phyloP scores from a whole-genome alignment of 2,797 vertebrate genomes.

The Poeciliopsis gracilis region DNA sequence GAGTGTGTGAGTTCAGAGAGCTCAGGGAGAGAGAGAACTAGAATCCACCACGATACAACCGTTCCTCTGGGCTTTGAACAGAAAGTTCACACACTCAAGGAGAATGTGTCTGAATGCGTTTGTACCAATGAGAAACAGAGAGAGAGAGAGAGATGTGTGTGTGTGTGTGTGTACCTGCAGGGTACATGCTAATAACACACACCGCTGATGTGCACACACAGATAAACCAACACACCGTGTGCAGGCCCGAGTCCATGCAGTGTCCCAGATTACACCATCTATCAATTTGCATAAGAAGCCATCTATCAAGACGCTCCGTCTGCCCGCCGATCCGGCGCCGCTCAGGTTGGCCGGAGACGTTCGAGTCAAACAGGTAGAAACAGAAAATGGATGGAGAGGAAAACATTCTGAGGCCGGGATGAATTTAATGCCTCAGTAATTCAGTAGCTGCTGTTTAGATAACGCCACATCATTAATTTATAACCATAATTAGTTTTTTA shows the following conservation, averaged over 20 bases:
- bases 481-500: neutral
- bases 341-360: neutral
- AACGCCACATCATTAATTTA: neutral
- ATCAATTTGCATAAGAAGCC: constrained; percentile 12
- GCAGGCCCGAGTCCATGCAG: constrained; percentile 47
- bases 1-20: constrained; percentile 57
- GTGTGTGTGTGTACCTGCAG: constrained; percentile 53
- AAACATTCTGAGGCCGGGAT: neutral
- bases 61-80: constrained; percentile 58
- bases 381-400: neutral
- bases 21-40: constrained; percentile 53
- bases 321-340: neutral
- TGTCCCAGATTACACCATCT: constrained; percentile 56
- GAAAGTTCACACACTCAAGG: constrained; percentile 61
- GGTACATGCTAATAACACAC: constrained; percentile 65
- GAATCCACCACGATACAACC: constrained; percentile 53
- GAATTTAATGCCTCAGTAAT: constrained; percentile 16
- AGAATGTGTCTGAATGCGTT: constrained; percentile 50
- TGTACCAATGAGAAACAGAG: constrained; percentile 30
- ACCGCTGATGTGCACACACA: constrained; percentile 52
- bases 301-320: neutral
- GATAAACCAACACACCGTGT: constrained; percentile 42
- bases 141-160: constrained; percentile 9
- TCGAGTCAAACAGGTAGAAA: neutral
- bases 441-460: neutral